Evolutionary conservation across 2,797 vertebrate genomes (phyloP).

Genomic region (Lateolabrax maculatus): DNA sequence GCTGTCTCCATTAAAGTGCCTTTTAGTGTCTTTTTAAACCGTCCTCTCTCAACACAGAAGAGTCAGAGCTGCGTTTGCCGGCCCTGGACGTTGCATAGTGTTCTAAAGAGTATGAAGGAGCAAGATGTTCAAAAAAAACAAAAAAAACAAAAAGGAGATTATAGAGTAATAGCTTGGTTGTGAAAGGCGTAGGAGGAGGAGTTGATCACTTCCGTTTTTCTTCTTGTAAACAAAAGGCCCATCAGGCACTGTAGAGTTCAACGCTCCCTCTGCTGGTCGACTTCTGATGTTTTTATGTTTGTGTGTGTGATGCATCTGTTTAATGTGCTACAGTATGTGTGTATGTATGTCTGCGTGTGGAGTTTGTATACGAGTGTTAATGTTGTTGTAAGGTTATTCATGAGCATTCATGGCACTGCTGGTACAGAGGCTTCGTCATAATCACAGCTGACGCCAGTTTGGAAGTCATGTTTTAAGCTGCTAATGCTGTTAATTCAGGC

Average conservation of each 20-base stretch:
- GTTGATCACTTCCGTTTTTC: background rate
- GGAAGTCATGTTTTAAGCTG: background rate
- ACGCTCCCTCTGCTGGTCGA: constrained; percentile 18
- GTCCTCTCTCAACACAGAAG: background rate
- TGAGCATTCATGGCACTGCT: constrained; percentile 6
- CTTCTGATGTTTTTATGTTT: background rate
- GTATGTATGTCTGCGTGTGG: too few species aligned
- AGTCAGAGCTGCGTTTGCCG: constrained; percentile 43
- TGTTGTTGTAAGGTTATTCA: background rate
- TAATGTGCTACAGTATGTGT: background rate
- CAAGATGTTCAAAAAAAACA: background rate
- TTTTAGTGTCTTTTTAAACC: constrained; percentile 47
- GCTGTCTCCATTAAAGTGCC: constrained; percentile 7
- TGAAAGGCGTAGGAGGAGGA: background rate
- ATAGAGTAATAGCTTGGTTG: background rate
- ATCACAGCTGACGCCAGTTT: constrained; percentile 22
- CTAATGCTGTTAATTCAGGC: background rate
- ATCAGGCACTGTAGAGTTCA: constrained; percentile 37
- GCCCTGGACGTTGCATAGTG: constrained; percentile 75
- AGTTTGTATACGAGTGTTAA: too few species aligned
- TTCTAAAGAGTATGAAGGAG: constrained; percentile 32
- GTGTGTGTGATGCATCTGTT: background rate
- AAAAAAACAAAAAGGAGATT: background rate
- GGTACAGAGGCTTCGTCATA: background rate
- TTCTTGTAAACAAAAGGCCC: constrained; percentile 44